Evolutionary conservation across 2,113 vertebrate species (phyloP), one percentile per base, ranked within the genome.

Genomic region (Semnopithecus entellus): DNA sequence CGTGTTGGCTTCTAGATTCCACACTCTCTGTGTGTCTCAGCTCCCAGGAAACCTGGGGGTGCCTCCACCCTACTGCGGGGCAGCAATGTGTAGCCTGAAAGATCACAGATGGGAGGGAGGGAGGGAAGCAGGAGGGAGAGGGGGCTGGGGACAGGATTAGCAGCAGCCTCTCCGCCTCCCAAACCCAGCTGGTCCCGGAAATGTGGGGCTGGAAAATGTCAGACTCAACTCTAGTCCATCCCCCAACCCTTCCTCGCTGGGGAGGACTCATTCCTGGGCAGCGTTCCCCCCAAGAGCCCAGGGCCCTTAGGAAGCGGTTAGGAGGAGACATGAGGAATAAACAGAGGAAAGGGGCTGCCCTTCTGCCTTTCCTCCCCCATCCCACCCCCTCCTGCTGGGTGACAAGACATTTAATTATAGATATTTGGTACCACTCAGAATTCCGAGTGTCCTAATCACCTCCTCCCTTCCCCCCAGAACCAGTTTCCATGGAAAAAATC

Each of bases 391-490:
- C 79, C 89, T 96, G 57, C 94, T 70, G 95, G 86, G 96, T 96
- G 95, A 98, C 96, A 97, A 97, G 96, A 97, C 84, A 88, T 96
- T 97, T 97, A 97, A 98, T 98, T 96, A 98, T 12, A 97, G 95
- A 98, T 96, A 97, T 80, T 98, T 96, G 97, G 75, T 35, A 94
- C 82, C 0, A 0, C 68, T 57, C 14, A 94, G 94, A 94, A 89
- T 0, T 27, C 94, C 96, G 96, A 96, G 94, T 72, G 96, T 96
- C 88, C 97, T 95, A 90, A 93, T 92, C 20, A 32, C 90, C 90
- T 98, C 61, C 66, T 30, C 75, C 14, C 48, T 68, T 59, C 55
- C 0, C 11, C 96, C 92, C 80, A 68, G 96, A 97, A 97, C 70
- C 83, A 93, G 66, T 95, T 98, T 98, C 98, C 94, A 20, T 83